phyloP scores from a whole-genome alignment of 2,113 vertebrate species.

The Oenanthe oenanthe region DNA sequence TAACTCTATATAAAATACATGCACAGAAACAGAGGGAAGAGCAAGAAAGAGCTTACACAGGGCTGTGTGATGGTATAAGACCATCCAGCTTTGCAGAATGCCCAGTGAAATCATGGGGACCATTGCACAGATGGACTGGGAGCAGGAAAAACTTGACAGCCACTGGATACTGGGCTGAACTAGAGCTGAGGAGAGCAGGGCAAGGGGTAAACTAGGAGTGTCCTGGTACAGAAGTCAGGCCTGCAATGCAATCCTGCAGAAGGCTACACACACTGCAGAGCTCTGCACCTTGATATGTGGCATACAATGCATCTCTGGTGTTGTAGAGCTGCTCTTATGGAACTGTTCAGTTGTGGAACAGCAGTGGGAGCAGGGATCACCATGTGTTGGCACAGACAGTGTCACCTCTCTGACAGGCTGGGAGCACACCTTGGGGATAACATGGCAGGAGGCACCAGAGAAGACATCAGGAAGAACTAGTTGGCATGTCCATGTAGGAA shows the following conservation, averaged over 20 bases:
- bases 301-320: accelerated
- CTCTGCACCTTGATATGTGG: neutral
- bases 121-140: neutral
- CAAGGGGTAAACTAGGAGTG: neutral
- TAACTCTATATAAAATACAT: neutral
- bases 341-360: neutral
- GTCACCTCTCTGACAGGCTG: neutral
- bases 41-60: neutral
- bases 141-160: neutral
- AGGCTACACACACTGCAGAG: neutral
- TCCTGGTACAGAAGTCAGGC: neutral
- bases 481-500: too few relatives aligned
- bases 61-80: neutral
- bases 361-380: neutral
- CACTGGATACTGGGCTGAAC: neutral
- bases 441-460: neutral
- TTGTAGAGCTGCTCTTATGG: neutral
- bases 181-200: neutral
- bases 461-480: neutral
- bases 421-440: neutral
- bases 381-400: neutral
- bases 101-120: neutral
- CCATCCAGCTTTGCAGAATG: accelerated
- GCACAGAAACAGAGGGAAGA: neutral
- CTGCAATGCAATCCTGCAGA: neutral